Conservation (phyloP, 1,140 invertebrate genomes). For the Lamellibrachia luymesi region DNA sequence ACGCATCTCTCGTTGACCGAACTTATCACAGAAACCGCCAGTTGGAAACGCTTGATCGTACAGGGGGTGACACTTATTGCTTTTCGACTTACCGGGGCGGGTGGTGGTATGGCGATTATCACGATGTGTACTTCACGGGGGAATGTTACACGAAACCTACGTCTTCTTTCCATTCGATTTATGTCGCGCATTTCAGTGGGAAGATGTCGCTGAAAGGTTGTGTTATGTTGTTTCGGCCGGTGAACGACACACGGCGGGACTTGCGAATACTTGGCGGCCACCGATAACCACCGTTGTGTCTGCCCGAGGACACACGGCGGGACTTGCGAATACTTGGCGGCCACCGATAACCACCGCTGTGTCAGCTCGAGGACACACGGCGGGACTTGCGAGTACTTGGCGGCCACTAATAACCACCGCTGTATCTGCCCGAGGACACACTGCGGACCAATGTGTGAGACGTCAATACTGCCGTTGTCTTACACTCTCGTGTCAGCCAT, state of each 20-base stretch:
- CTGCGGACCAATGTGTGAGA: not conserved
- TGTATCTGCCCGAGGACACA: not conserved
- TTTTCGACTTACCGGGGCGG: not conserved
- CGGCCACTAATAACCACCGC: not conserved
- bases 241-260: not conserved
- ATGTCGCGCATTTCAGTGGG: not conserved
- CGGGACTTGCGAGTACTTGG: not conserved
- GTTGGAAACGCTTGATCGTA: not conserved
- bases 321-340: not conserved
- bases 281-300: not conserved
- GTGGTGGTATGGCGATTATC: not conserved
- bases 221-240: not conserved
- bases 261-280: not conserved
- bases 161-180: not conserved
- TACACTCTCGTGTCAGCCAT: too few species aligned
- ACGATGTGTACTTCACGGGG: not conserved
- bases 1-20: not conserved
- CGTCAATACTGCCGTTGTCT: too few species aligned
- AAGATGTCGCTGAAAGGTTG: not conserved
- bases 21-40: not conserved
- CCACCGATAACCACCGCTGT: not conserved
- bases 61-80: not conserved
- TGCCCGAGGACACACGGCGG: not conserved
- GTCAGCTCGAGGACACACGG: not conserved
- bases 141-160: not conserved